Conservation (phyloP, 2,888 invertebrate genomes). For the Cerceris ruficornis region DNA sequence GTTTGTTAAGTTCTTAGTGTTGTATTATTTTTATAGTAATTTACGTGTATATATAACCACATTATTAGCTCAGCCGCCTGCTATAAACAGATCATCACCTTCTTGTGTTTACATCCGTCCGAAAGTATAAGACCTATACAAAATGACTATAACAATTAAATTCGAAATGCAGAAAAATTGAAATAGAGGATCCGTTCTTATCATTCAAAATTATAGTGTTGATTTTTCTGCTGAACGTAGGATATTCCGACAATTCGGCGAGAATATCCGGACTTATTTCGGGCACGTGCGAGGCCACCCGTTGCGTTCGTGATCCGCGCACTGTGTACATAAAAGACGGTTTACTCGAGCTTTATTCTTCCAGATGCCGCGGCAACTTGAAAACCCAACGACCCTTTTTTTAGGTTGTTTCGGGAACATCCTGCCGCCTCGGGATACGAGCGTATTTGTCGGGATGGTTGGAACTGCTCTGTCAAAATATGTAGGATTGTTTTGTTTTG, state of each 20-base stretch:
- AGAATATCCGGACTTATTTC: neutral
- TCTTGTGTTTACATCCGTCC: too few species aligned
- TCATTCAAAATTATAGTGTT: too few species aligned
- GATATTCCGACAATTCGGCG: constrained; percentile 9
- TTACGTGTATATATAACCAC: too few species aligned
- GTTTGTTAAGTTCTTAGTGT: too few species aligned
- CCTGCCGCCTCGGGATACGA: constrained; percentile 32
- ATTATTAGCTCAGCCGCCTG: too few species aligned
- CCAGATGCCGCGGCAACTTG: constrained; percentile 52
- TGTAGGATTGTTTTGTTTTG: neutral
- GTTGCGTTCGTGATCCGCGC: constrained; percentile 51
- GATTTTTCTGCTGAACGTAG: neutral
- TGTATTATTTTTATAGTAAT: too few species aligned
- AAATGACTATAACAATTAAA: too few species aligned
- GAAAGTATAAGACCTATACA: too few species aligned
- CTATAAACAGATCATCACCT: too few species aligned
- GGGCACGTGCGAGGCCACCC: constrained; percentile 24
- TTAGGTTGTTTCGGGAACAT: constrained; percentile 34
- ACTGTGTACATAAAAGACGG: constrained; percentile 45
- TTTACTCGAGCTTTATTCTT: constrained; percentile 59
- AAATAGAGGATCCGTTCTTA: too few species aligned
- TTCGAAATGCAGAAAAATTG: too few species aligned
- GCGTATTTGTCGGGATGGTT: neutral
- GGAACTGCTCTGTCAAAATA: neutral
- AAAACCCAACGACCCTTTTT: constrained; percentile 30